Evolutionary conservation across 2,113 vertebrate species (phyloP), one percentile per base, ranked within the genome.

Genomic region (Nerophis ophidion): DNA sequence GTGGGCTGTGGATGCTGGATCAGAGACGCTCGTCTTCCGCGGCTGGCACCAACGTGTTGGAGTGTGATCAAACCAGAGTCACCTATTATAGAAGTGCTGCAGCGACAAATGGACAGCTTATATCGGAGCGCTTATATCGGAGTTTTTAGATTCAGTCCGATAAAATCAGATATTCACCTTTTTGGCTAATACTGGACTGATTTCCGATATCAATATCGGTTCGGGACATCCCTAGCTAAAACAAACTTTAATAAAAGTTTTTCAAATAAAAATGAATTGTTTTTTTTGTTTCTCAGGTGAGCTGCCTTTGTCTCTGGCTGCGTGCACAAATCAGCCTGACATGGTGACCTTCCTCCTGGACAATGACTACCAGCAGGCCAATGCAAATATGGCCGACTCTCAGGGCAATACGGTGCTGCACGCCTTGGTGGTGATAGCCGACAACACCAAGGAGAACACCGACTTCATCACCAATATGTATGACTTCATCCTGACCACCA

Each of bases 251-350:
- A 26, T 26, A 26, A 50, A 50, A 17, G 15, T 16, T 50, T 15
- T 5, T 51, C 11, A 9, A 51, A 7, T 14, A 10, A 4, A 15
- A 14, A 15, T 42, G 13, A 59, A 9, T 2, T 2, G 9, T 6
- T 12, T 11, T 19, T 11, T 52, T 3, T 60, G 36, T 15, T 0
- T 45, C 17, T 34, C 75, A 99, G 96, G 97, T 35, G 96, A 98
- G 85, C 82, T 97, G 63, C 95, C 95, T 8, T 86, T 99, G 49
- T 97, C 93, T 17, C 79, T 99, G 80, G 96, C 96, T 1, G 95
- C 95, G 1, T 98, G 97, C 71, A 98, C 95, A 65, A 99, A 98
- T 89, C 97, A 99, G 81, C 90, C 91, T 26, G 86, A 91, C 26
- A 81, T 97, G 6, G 94, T 96, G 76, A 90, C 93, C 72, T 95